Conservation (phyloP, 2,888 invertebrate genomes). For the Thecocarcelia acutangulata region DNA sequence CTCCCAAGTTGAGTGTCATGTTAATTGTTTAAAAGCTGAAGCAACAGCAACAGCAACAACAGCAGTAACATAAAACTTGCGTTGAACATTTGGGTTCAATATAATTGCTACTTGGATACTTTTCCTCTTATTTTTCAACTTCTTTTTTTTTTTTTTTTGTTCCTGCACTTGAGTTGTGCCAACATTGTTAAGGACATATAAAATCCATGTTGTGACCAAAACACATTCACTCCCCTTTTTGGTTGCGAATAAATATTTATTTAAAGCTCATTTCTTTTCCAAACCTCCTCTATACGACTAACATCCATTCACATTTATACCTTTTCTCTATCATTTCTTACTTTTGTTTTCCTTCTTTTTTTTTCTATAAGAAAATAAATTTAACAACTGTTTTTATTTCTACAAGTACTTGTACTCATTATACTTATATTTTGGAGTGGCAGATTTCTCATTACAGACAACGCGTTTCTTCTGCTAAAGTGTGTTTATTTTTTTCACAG, state of each 20-base stretch:
- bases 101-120: constrained; percentile 68
- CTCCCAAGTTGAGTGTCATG: constrained; percentile 59
- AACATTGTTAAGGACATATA: constrained; percentile 57
- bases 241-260: constrained; percentile 58
- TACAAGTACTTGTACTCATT: constrained; percentile 59
- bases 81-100: constrained; percentile 23
- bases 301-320: constrained; percentile 14
- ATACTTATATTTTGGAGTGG: constrained; percentile 40
- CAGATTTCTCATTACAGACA: constrained; percentile 29
- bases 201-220: constrained; percentile 62
- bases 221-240: constrained; percentile 67
- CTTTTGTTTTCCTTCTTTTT: constrained; percentile 24
- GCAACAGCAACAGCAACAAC: not conserved
- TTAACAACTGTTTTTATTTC: constrained; percentile 66
- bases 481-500: constrained; percentile 56
- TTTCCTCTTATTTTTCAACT: not conserved
- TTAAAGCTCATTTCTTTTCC: constrained; percentile 62
- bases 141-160: constrained; percentile 1
- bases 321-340: constrained; percentile 27
- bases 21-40: constrained; percentile 57
- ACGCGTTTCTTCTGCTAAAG: constrained; percentile 40
- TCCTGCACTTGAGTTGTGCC: constrained; percentile 19
- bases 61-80: constrained; percentile 20
- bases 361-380: constrained; percentile 43
- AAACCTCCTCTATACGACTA: constrained; percentile 9